Conservation (phyloP, 2,113 vertebrate genomes). For the Pachyramphus minor region DNA sequence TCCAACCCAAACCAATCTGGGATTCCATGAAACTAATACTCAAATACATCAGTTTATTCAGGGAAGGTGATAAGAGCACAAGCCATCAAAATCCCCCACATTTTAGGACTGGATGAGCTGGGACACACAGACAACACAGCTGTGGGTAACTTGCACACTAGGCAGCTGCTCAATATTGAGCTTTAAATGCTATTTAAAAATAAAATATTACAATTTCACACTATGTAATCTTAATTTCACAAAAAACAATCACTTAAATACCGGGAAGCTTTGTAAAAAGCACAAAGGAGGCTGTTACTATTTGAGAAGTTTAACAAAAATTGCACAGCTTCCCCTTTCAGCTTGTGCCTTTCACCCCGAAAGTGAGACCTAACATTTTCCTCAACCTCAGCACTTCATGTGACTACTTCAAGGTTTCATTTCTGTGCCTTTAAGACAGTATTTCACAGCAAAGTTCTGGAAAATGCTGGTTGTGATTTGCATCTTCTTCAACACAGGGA, state of each 20-base stretch:
- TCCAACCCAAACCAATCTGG: background rate
- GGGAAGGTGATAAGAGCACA: background rate
- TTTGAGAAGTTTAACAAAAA: background rate
- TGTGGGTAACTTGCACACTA: accelerated
- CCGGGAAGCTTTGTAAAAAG: background rate
- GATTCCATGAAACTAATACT: background rate
- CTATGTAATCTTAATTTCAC: background rate
- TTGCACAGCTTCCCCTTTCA: background rate
- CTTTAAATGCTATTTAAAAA: background rate
- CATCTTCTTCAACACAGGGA: background rate
- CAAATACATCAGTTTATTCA: background rate
- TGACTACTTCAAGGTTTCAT: background rate
- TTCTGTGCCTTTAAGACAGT: background rate
- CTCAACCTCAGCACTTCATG: background rate
- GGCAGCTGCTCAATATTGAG: background rate
- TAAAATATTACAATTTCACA: background rate
- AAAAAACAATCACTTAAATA: background rate
- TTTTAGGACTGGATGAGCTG: background rate
- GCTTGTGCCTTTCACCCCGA: background rate
- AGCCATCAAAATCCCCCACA: background rate
- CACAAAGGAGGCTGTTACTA: background rate
- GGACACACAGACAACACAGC: background rate
- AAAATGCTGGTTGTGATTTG: background rate
- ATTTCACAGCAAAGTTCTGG: background rate
- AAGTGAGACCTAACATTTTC: background rate